A percentile compares a stretch with the other conserved stretches of the same genome.
phyloP scores from a whole-genome alignment of 2,888 invertebrate species.

The Parnassius orleans region DNA sequence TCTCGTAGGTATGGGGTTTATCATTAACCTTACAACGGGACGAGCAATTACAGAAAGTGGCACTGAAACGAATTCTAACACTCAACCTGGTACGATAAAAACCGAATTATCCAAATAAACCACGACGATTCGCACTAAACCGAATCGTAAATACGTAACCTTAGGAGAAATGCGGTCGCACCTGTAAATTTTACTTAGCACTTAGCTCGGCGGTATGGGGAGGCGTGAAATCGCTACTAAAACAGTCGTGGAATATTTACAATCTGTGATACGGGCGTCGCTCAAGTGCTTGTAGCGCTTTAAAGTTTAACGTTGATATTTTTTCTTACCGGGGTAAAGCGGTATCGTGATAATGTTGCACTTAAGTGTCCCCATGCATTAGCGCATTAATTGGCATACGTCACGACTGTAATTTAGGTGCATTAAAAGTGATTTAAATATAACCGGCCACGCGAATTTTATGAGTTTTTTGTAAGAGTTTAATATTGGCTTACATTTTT shows the following conservation, averaged over 20 bases:
- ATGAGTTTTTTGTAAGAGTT: neutral
- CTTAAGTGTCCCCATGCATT: constrained; percentile 8
- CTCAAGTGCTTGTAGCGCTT: constrained; percentile 18
- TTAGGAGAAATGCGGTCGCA: constrained; percentile 32
- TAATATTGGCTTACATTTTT: no score
- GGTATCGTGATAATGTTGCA: constrained; percentile 8
- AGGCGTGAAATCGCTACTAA: constrained; percentile 47
- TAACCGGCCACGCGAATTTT: neutral
- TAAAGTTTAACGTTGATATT: constrained; percentile 8
- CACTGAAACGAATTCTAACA: constrained; percentile 32
- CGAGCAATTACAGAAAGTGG: constrained; percentile 38
- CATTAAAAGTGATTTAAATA: no score
- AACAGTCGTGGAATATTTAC: constrained; percentile 43
- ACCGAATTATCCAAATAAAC: constrained; percentile 39
- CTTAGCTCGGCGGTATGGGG: constrained; percentile 42
- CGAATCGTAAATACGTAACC: constrained; percentile 35
- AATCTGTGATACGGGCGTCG: constrained; percentile 14
- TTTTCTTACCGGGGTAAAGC: neutral
- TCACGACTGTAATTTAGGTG: constrained; percentile 4
- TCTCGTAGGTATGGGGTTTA: neutral
- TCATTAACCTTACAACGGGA: constrained; percentile 31
- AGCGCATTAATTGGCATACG: constrained; percentile 14
- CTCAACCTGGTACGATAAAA: constrained; percentile 32
- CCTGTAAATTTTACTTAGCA: constrained; percentile 47
- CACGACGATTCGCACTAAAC: constrained; percentile 33